Evolutionary conservation across 2,888 invertebrate genomes (phyloP).

Genomic region (Eudemis profundana): DNA sequence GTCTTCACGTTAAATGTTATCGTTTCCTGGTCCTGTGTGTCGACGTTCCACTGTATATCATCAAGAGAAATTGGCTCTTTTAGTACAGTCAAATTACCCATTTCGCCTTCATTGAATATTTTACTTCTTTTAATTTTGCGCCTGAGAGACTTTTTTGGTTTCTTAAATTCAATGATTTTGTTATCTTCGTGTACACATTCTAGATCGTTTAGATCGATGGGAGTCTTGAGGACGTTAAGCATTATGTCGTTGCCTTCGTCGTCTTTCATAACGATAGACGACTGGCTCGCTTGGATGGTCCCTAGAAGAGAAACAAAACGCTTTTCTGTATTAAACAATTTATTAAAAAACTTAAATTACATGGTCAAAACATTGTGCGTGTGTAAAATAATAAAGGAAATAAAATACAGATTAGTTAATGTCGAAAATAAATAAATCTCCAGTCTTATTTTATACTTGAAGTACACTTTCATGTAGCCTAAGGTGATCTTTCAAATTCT

Average conservation of each 20-base stretch:
- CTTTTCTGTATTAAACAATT: constrained; percentile 31
- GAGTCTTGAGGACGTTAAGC: constrained; percentile 62
- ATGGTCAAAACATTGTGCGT: constrained; percentile 18
- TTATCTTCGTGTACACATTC: constrained; percentile 52
- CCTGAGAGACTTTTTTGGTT: background rate
- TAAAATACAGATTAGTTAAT: constrained; percentile 23
- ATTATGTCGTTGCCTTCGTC: constrained; percentile 63
- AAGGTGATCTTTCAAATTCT: constrained; percentile 78
- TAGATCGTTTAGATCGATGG: constrained; percentile 61
- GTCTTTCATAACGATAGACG: constrained; percentile 63
- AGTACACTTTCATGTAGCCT: constrained; percentile 69
- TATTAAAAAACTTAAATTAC: constrained; percentile 33
- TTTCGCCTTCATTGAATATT: constrained; percentile 37
- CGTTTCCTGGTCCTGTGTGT: constrained; percentile 44
- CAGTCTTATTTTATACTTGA: constrained; percentile 31
- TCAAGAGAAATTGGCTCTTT: constrained; percentile 64
- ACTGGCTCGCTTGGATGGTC: constrained; percentile 62
- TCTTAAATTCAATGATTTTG: constrained; percentile 20
- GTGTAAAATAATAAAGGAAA: constrained; percentile 10
- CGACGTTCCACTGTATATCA: constrained; percentile 52
- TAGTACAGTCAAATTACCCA: constrained; percentile 52
- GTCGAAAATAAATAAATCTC: background rate
- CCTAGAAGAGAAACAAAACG: constrained; percentile 65
- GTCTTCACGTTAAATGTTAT: constrained; percentile 58
- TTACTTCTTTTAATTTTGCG: constrained; percentile 19